Percentiles rank a stretch among this genome's conserved stretches.
These are phyloP conservation scores for Scrobipalpa costella DNA, from an alignment of 2,888 invertebrate species.

Conservation along the genomic window DNA sequence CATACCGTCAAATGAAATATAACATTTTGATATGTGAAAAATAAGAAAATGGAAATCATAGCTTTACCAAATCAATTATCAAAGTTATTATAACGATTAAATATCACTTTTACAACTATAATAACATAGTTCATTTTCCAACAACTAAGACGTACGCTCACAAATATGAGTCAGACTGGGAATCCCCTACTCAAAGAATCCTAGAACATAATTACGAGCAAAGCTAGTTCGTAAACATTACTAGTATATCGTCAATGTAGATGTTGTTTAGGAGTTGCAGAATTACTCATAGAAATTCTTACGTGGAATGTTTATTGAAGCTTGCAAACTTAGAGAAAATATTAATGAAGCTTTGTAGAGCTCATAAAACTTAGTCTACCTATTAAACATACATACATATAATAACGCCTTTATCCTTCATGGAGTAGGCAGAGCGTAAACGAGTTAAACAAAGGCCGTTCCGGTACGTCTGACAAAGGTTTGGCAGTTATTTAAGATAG, in stretches of 20 bases:
- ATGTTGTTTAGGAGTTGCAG: not conserved
- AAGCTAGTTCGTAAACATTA: not conserved
- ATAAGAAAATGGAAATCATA: not conserved
- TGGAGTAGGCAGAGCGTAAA: too few relatives aligned
- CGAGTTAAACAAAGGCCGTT: too few relatives aligned
- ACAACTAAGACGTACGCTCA: not conserved
- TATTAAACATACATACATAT: too few relatives aligned
- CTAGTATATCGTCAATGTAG: not conserved
- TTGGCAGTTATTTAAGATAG: too few relatives aligned
- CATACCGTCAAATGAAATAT: not conserved
- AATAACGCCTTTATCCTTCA: too few relatives aligned
- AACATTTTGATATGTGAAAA: not conserved
- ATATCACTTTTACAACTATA: too few relatives aligned
- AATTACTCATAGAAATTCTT: not conserved
- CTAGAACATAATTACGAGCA: not conserved
- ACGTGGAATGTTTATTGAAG: not conserved
- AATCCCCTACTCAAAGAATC: not conserved
- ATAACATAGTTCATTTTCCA: not conserved
- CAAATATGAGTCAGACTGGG: not conserved
- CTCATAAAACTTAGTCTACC: too few relatives aligned
- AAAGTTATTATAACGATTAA: too few relatives aligned
- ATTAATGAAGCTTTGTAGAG: not conserved
- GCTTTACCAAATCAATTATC: too few relatives aligned
- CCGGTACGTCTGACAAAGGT: too few relatives aligned
- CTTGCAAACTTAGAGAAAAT: not conserved